Evolutionary conservation across 2,113 vertebrate genomes (phyloP).

Genomic region (Campylomormyrus numenius): DNA sequence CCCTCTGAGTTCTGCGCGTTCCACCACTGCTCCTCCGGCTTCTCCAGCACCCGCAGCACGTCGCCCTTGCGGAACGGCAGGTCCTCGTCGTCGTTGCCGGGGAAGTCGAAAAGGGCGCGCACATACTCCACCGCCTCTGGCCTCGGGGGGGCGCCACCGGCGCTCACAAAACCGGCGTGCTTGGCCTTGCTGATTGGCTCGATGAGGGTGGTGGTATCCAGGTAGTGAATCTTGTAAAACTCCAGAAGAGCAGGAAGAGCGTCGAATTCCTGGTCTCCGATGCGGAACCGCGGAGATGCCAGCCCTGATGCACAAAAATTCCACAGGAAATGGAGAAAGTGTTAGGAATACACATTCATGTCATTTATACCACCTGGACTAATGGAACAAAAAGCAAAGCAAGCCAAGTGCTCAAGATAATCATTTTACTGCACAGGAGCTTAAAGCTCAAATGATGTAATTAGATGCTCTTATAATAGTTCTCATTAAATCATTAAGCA

Average conservation of each 20-base stretch:
- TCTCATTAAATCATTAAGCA: background rate
- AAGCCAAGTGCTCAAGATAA: background rate
- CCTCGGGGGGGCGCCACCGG: slow-evolving; percentile 68
- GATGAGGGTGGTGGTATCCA: slow-evolving; percentile 98
- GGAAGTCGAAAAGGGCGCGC: slow-evolving; percentile 94
- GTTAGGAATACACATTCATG: background rate
- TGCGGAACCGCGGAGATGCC: slow-evolving; percentile 78
- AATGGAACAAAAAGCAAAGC: background rate
- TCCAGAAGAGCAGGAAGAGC: slow-evolving; percentile 89
- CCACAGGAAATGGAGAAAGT: background rate
- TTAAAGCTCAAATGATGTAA: background rate
- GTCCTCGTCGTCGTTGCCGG: slow-evolving; percentile 96
- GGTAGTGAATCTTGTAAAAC: slow-evolving; percentile 99
- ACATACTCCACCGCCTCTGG: slow-evolving; percentile 83
- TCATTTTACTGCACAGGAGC: background rate
- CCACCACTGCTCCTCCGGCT: slow-evolving; percentile 99
- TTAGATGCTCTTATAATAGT: background rate
- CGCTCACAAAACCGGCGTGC: slow-evolving; percentile 62
- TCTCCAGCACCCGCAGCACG: slow-evolving; percentile 86
- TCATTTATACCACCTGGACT: background rate
- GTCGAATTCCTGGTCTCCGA: slow-evolving; percentile 98
- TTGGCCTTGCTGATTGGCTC: slow-evolving; percentile 88
- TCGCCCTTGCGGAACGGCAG: slow-evolving; percentile 97
- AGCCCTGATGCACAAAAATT: slow-evolving; percentile 57
- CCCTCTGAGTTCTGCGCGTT: slow-evolving; percentile 90